A percentile compares a stretch with the other conserved stretches of the same genome.
Evolutionary conservation across 2,113 vertebrate genomes (phyloP).

Genomic region (Edolisoma coerulescens): DNA sequence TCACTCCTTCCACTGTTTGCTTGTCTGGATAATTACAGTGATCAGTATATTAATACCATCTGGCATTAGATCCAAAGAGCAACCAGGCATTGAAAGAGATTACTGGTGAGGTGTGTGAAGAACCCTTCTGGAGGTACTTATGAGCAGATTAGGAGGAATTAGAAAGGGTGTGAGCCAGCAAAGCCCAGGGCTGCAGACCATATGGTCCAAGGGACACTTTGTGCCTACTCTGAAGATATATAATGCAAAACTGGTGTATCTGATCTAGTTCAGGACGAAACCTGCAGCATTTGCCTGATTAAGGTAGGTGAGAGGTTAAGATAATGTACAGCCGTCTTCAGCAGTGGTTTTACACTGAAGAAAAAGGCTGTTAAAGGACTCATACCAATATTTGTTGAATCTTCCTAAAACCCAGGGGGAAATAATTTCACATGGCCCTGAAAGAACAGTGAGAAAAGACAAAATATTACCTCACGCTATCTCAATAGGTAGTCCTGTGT

Average conservation of each 20-base stretch:
- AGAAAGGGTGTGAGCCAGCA: not conserved
- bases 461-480: not conserved
- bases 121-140: not conserved
- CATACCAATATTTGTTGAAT: not conserved
- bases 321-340: not conserved
- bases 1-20: not conserved
- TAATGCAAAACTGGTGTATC: not conserved
- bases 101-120: not conserved
- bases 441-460: not conserved
- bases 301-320: not conserved
- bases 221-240: not conserved
- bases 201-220: not conserved
- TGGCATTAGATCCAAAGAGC: not conserved
- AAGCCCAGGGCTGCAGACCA: not conserved
- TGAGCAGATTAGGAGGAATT: conserved; percentile 18
- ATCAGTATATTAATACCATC: conserved; percentile 24
- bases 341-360: not conserved
- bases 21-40: conserved; percentile 11
- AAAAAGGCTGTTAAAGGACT: not conserved
- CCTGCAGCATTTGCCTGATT: not conserved
- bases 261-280: not conserved
- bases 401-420: not conserved
- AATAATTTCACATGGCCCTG: not conserved
- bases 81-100: not conserved
- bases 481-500: not conserved